phyloP scores from a whole-genome alignment of 2,888 invertebrate genomes.

The Monochamus alternatus region DNA sequence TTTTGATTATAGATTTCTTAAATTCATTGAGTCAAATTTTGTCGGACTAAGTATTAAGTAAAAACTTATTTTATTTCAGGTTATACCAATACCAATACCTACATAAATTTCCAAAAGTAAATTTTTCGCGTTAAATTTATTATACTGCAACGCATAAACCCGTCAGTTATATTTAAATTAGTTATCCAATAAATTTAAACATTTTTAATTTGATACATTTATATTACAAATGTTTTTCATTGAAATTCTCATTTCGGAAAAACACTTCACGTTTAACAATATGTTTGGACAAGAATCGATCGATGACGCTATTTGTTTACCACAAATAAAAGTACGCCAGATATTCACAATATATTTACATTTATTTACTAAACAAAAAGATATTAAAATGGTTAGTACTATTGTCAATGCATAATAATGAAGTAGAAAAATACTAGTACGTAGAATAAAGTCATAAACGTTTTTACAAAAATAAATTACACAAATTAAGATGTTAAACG shows the following conservation, averaged over 20 bases:
- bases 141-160: no score
- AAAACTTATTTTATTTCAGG: no score
- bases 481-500: no score
- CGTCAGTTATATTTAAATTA: not conserved
- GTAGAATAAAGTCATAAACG: no score
- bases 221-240: conserved; percentile 2
- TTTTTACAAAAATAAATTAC: no score
- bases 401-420: not conserved
- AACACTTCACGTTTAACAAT: not conserved
- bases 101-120: no score
- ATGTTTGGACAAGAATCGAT: not conserved
- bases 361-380: not conserved
- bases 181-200: not conserved
- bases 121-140: no score
- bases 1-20: no score
- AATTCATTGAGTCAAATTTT: no score
- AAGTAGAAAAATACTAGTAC: not conserved
- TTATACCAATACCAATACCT: no score
- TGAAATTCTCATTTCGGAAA: not conserved
- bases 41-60: no score
- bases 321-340: not conserved
- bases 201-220: not conserved
- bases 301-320: not conserved
- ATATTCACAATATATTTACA: not conserved
- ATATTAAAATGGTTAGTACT: not conserved